Evolutionary conservation across 1,140 invertebrate genomes (phyloP).

Genomic region (Caenorhabditis inopinata): DNA sequence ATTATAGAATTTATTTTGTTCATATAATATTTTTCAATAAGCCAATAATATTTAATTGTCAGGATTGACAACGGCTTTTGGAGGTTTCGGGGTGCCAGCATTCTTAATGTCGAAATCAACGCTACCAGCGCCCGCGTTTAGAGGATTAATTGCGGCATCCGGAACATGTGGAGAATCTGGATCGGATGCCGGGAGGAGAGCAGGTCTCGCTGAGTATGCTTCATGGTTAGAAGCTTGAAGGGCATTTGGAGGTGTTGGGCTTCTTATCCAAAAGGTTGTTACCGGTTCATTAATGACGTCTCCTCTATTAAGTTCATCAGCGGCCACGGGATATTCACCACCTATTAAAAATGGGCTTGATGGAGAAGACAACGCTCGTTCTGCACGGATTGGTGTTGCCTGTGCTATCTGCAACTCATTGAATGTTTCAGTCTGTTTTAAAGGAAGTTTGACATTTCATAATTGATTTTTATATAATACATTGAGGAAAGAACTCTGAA

Average conservation of each 20-base stretch:
- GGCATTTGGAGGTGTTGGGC: not conserved
- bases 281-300: not conserved
- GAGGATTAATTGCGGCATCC: not conserved
- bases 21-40: not conserved
- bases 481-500: too few species aligned
- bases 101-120: not conserved
- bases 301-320: not conserved
- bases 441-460: too few species aligned
- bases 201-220: not conserved
- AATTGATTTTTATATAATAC: too few species aligned
- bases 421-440: too few species aligned
- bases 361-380: too few species aligned
- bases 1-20: not conserved
- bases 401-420: too few species aligned
- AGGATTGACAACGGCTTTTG: not conserved
- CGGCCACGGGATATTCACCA: not conserved
- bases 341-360: not conserved
- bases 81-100: not conserved
- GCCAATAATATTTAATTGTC: not conserved
- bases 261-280: constrained; percentile 15
- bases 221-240: not conserved
- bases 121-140: not conserved
- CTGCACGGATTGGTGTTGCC: too few species aligned
- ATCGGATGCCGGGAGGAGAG: too few species aligned
- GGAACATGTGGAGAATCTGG: not conserved